Evolutionary conservation across 1,140 invertebrate species (phyloP).

Genomic region (Trigoniulus corallinus): DNA sequence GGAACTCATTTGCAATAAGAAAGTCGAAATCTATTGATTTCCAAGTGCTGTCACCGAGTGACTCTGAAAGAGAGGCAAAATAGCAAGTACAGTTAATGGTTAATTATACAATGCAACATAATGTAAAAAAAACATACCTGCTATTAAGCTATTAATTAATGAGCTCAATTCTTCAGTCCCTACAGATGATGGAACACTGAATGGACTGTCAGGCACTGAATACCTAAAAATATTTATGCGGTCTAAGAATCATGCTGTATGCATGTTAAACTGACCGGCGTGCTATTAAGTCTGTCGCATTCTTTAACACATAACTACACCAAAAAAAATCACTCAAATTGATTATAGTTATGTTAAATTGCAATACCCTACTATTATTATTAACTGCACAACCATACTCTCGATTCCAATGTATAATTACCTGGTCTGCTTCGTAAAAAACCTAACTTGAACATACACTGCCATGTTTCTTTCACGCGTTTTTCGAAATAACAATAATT

Average conservation of each 20-base stretch:
- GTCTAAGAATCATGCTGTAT: not conserved
- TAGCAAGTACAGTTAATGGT: not conserved
- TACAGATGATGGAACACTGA: conserved; percentile 54
- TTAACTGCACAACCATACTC: no score
- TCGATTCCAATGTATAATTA: no score
- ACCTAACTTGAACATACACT: conserved; percentile 49
- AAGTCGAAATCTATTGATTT: conserved; percentile 55
- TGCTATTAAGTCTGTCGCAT: no score
- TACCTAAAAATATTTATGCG: conserved; percentile 42
- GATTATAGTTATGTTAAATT: conserved; percentile 4
- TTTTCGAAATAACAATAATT: no score
- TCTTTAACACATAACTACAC: no score
- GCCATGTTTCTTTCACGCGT: no score
- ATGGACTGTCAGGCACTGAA: conserved; percentile 67
- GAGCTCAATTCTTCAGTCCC: conserved; percentile 51
- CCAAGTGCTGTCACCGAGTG: not conserved
- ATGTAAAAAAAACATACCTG: conserved; percentile 32
- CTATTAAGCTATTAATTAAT: conserved; percentile 60
- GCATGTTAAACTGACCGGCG: no score
- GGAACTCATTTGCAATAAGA: conserved; percentile 58
- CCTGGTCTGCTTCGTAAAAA: conserved; percentile 61
- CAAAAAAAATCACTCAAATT: not conserved
- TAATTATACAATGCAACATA: not conserved
- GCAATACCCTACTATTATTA: no score
- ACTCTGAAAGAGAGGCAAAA: not conserved